phyloP scores from a whole-genome alignment of 2,113 vertebrate species.

The Campylomormyrus numenius region DNA sequence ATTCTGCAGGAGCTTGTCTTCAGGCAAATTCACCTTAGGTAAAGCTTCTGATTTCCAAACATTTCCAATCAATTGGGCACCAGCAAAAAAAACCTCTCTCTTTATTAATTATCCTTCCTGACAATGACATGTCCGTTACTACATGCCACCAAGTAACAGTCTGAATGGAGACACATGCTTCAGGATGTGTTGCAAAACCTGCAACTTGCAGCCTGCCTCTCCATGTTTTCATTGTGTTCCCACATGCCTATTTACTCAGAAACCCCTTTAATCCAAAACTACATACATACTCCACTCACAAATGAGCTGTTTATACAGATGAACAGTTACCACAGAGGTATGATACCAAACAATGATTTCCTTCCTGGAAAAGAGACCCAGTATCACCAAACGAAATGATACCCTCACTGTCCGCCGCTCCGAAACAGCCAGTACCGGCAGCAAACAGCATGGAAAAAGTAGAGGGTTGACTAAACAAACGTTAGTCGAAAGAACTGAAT shows the following conservation, averaged over 20 bases:
- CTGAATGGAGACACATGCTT: neutral
- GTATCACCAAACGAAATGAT: neutral
- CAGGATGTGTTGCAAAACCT: neutral
- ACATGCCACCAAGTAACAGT: neutral
- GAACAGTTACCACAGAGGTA: neutral
- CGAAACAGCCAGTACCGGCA: neutral
- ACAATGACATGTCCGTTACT: neutral
- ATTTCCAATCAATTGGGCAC: neutral
- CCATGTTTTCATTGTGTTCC: neutral
- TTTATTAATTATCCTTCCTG: too few relatives aligned
- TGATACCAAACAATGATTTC: neutral
- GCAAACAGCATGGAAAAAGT: neutral
- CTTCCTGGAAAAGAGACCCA: neutral
- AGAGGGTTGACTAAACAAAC: neutral
- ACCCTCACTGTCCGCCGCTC: neutral
- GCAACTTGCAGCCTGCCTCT: neutral
- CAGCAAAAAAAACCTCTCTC: neutral
- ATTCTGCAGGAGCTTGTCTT: neutral
- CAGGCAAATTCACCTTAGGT: neutral
- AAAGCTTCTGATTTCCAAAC: neutral
- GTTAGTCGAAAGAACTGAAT: neutral
- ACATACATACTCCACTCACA: neutral
- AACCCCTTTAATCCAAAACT: neutral
- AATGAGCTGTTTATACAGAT: neutral
- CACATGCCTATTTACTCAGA: neutral